These are phyloP conservation scores for Centrocercus urophasianus DNA, from an alignment of 2,113 vertebrate genomes.

Conservation along the genomic window DNA sequence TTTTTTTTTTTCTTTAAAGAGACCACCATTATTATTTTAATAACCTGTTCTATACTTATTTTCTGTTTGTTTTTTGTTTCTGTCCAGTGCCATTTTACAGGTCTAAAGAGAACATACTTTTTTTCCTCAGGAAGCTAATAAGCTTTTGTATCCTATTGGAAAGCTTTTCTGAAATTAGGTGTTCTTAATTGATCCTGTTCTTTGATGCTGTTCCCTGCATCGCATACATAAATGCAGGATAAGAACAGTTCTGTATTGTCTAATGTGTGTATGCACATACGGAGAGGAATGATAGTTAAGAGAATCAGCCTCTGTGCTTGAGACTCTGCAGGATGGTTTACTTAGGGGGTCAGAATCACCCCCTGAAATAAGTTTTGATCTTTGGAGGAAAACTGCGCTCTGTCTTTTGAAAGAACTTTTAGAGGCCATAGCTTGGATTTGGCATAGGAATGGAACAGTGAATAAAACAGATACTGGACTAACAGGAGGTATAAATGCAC, in stretches of 20 bases:
- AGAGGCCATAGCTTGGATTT: neutral
- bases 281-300: neutral
- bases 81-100: neutral
- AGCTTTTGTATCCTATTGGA: neutral
- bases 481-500: neutral
- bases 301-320: accelerated
- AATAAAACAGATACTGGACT: neutral
- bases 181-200: neutral
- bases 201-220: neutral
- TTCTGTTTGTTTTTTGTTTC: neutral
- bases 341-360: neutral
- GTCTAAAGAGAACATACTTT: neutral
- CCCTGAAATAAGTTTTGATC: neutral
- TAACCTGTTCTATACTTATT: neutral
- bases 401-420: neutral
- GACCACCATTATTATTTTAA: neutral
- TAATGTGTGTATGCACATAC: neutral
- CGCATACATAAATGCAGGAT: neutral
- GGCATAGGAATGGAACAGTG: neutral
- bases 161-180: neutral
- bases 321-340: neutral
- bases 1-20: neutral
- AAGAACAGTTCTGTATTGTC: neutral
- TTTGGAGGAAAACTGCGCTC: neutral
- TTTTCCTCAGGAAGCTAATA: neutral